Conservation (phyloP, 2,888 invertebrate genomes). For the Amblyjoppa proteus region DNA sequence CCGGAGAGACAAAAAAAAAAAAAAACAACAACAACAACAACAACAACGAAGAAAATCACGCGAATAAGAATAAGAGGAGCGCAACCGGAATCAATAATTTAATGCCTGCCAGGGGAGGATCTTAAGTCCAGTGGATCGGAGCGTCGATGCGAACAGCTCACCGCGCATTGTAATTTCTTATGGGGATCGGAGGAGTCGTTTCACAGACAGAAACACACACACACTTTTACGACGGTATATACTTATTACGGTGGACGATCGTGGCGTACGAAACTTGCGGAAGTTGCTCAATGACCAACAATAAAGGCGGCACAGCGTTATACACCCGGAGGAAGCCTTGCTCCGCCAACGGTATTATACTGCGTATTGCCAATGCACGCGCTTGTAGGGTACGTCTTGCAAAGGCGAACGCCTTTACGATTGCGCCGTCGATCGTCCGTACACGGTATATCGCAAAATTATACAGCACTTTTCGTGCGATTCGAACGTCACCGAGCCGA, state of each 20-base stretch:
- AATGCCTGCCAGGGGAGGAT: constrained; percentile 46
- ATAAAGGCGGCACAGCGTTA: constrained; percentile 47
- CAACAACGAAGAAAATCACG: neutral
- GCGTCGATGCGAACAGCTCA: constrained; percentile 30
- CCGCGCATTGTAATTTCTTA: constrained; percentile 54
- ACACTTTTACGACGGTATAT: constrained; percentile 29
- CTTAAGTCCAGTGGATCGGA: constrained; percentile 46
- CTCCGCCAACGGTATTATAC: constrained; percentile 40
- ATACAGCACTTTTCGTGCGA: constrained; percentile 22
- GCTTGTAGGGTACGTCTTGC: neutral
- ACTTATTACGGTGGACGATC: constrained; percentile 59
- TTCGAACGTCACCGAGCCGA: constrained; percentile 36
- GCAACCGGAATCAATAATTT: constrained; percentile 64
- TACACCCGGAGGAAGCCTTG: neutral
- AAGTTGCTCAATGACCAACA: constrained; percentile 66
- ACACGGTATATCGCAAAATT: neutral
- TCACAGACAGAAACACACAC: constrained; percentile 6
- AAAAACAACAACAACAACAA: too few species aligned
- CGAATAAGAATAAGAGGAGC: constrained; percentile 12
- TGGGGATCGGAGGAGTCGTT: constrained; percentile 27
- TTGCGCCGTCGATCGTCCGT: neutral
- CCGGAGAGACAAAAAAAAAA: neutral
- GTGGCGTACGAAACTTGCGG: constrained; percentile 59
- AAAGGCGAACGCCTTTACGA: constrained; percentile 29
- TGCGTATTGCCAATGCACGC: neutral